phyloP scores from a whole-genome alignment of 2,888 invertebrate genomes.

The Drosophila anceps region DNA sequence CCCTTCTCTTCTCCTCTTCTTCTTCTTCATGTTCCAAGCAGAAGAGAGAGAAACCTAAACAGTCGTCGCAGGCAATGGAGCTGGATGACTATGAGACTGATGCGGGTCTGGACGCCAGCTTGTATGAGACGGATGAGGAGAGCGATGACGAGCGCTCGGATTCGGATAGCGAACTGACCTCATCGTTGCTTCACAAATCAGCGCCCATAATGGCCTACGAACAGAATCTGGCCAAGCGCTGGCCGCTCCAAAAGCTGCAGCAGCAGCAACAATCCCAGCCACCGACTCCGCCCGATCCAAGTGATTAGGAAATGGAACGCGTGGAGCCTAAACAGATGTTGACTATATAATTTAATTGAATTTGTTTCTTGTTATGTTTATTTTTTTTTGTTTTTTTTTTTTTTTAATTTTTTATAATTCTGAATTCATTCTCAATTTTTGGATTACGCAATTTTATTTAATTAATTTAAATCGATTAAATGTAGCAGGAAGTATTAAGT shows the following conservation, averaged over 20 bases:
- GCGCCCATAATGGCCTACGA: constrained; percentile 42
- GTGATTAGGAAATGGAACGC: not conserved
- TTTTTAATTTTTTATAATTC: not conserved
- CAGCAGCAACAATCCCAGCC: not conserved
- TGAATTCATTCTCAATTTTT: not conserved
- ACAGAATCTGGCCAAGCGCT: constrained; percentile 53
- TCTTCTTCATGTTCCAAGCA: too few species aligned
- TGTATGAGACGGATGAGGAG: constrained; percentile 48
- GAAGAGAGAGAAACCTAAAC: not conserved
- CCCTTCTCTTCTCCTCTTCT: too few species aligned
- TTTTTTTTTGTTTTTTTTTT: constrained; percentile 12
- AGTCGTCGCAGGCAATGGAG: not conserved
- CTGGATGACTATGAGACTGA: constrained; percentile 59
- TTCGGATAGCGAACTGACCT: constrained; percentile 39
- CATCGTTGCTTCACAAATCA: constrained; percentile 31
- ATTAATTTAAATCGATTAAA: constrained; percentile 37
- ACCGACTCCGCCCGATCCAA: not conserved
- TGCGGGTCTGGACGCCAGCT: constrained; percentile 47
- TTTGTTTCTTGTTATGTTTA: constrained; percentile 14
- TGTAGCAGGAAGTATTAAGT: constrained; percentile 65
- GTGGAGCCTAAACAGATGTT: not conserved
- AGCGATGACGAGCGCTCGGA: constrained; percentile 65
- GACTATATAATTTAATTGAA: not conserved
- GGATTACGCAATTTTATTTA: constrained; percentile 25
- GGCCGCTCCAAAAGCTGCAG: constrained; percentile 24